Evolutionary conservation across 2,888 invertebrate genomes (phyloP), one percentile per base, ranked within the genome.

Genomic region (Drosophila putrida): DNA sequence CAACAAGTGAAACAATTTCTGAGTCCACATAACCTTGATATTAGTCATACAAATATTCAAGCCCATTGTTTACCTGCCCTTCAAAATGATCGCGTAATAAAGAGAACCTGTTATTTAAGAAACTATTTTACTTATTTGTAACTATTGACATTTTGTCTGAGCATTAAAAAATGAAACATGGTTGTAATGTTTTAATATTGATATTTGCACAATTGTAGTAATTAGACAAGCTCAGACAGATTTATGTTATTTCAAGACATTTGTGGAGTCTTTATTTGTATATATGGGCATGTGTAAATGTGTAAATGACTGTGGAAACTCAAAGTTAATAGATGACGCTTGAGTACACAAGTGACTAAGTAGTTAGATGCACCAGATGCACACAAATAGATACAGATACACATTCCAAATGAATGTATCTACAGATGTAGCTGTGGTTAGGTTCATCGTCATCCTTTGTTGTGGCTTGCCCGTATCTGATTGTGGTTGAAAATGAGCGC

Each of bases 381-480:
- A 44, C 33, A 43, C 20, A 51, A 33, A 44, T 13, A 31, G 28
- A 38, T 31, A 39, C 41, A 65, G 51, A 78, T 47, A 67, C 33
- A 71, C 55, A 60, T 36, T 44, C 61, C 63, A 41, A 41, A 27
- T 51, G 55, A 62, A 25, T 59, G 13, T 65, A 38, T 36, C 38
- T 71, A 28, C 41, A 50, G 36, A 39, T 61, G 49, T 39, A 70
- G 61, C 35, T 55, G 75, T 20, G 54, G 82, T 74, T 61, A 44
- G 8, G 20, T 43, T 31, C 11, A 10, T 27, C 53, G 13, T 57
- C 64, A 66, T 15, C 47, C 59, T 69, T 88, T 76, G 80, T 76
- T 88, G 83, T 58, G 86, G 80, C 54, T 62, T 38, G 43, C 39
- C 59, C 55, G 60, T 47, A 27, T 36, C 49, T 57, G 39, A 61